Evolutionary conservation across 2,113 vertebrate genomes (phyloP), one percentile per base, ranked within the genome.

Genomic region (Misgurnus anguillicaudatus): DNA sequence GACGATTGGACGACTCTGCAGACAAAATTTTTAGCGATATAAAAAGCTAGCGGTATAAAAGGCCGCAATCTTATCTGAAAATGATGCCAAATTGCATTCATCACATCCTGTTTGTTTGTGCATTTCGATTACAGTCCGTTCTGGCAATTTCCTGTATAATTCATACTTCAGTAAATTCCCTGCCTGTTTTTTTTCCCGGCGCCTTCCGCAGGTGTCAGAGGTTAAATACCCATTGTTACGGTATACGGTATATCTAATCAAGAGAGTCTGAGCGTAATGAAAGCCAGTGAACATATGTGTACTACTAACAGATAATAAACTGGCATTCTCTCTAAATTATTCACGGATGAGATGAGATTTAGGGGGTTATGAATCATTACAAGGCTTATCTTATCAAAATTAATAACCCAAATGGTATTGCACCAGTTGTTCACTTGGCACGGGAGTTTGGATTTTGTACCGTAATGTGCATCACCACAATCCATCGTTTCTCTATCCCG

Each of bases 331-430:
- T 75, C 65, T 39, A 64, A 81, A 82, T 83, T 85, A 80, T 83
- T 75, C 81, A 85, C 31, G 58, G 67, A 17, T 81, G 72, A 65
- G 68, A 77, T 78, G 61, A 82, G 84, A 78, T 83, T 85, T 80
- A 58, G 82, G 64, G n/a, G 76, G 63, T 71, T 82, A 80, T 84
- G 83, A 80, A 80, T 82, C 82, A 60, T 83, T 80, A 71, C 48
- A 36, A 78, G 41, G 53, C 67, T 77, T 80, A 76, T 83, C 71
- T 63, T 82, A 80, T 75, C 61, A 79, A 68, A 66, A 77, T 80
- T 60, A 77, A 82, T 78, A 82, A 80, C 73, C 61, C 62, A 17
- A 64, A 81, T 80, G 24, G 83, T 82, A 80, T 78, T 76, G 66
- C 72, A 71, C 80, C 75, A 80, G 85, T 84, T 86, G 58, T 84